phyloP scores from a whole-genome alignment of 2,797 vertebrate genomes.

The Eremophila alpestris region DNA sequence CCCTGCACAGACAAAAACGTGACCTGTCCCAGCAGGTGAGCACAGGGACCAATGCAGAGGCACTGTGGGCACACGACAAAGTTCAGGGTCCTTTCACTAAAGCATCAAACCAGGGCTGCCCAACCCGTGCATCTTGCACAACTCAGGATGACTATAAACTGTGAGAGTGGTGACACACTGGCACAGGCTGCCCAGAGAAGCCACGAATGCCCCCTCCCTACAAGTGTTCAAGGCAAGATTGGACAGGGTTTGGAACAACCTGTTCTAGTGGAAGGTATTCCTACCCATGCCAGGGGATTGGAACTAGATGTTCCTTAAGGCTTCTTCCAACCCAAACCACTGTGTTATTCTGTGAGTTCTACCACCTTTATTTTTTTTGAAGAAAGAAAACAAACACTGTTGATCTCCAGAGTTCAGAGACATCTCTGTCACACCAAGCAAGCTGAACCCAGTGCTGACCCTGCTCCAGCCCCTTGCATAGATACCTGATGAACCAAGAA shows the following conservation, averaged over 20 bases:
- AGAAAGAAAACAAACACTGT: neutral
- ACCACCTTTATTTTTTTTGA: neutral
- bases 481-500: neutral
- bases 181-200: neutral
- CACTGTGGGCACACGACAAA: accelerated
- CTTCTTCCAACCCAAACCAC: neutral
- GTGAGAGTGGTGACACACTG: neutral
- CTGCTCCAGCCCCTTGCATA: neutral
- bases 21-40: neutral
- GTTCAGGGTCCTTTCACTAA: neutral
- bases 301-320: neutral
- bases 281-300: too few species aligned
- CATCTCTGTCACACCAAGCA: neutral
- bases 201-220: neutral
- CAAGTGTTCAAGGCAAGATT: neutral
- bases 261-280: neutral
- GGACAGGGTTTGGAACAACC: neutral
- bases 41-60: neutral
- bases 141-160: too few species aligned
- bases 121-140: accelerated
- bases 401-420: neutral
- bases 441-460: neutral
- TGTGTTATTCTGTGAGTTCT: neutral
- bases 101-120: neutral
- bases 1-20: accelerated